Evolutionary conservation across 2,797 vertebrate species (phyloP).

Genomic region (Gallinago solitaria): DNA sequence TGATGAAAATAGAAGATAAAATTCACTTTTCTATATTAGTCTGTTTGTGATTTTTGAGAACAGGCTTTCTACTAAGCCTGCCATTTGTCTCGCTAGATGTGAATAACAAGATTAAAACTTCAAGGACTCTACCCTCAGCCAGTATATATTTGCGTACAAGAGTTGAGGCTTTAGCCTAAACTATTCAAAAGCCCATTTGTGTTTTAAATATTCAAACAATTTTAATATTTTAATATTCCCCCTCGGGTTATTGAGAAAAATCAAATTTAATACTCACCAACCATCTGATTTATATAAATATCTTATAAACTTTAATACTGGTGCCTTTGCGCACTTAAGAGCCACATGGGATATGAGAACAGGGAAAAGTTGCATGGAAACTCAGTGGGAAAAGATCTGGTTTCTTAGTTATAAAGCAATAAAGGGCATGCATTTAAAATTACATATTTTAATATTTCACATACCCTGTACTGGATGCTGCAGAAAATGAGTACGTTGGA

Average conservation of each 20-base stretch:
- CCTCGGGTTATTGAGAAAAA: slow-evolving; percentile 56
- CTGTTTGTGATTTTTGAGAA: not conserved
- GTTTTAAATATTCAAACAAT: slow-evolving; percentile 64
- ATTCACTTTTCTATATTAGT: not conserved
- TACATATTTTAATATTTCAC: slow-evolving; percentile 71
- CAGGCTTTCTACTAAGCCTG: not conserved
- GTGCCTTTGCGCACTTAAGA: slow-evolving; percentile 63
- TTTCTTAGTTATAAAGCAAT: slow-evolving; percentile 65
- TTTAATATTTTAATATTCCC: slow-evolving; percentile 64
- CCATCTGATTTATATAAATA: slow-evolving; percentile 72
- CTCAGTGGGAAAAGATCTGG: slow-evolving; percentile 67
- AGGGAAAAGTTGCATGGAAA: slow-evolving; percentile 48
- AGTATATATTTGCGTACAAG: not conserved
- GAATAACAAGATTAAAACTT: slow-evolving; percentile 42
- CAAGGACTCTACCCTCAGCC: slow-evolving; percentile 1
- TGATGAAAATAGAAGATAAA: not conserved
- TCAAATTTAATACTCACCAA: slow-evolving; percentile 61
- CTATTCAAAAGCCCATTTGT: slow-evolving; percentile 50
- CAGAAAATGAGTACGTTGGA: not conserved
- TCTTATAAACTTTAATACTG: slow-evolving; percentile 71
- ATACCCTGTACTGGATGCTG: not conserved
- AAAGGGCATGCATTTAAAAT: slow-evolving; percentile 64
- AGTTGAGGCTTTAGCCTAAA: slow-evolving; percentile 13
- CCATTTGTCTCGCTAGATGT: slow-evolving; percentile 8
- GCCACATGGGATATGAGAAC: slow-evolving; percentile 59